These are phyloP conservation scores for Philotrypesis tridentata DNA, from an alignment of 1,140 invertebrate genomes.

Conservation along the genomic window DNA sequence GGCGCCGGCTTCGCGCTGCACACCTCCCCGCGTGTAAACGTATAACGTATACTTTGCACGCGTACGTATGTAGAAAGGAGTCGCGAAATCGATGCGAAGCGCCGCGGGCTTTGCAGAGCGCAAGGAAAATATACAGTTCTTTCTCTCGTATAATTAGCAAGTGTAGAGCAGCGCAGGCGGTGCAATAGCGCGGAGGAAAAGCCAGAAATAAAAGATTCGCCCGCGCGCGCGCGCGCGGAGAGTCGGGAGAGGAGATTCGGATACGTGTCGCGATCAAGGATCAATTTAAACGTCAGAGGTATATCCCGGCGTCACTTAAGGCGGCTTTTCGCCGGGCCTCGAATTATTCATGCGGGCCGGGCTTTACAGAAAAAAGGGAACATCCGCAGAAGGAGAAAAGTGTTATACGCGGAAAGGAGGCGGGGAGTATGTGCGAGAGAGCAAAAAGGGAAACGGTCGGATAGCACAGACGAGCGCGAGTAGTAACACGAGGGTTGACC, in stretches of 20 bases:
- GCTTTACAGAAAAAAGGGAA: constrained; percentile 59
- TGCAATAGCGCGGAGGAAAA: neutral
- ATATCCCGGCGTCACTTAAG: constrained; percentile 70
- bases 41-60: too few species aligned
- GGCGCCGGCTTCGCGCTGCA: too few species aligned
- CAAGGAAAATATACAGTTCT: neutral
- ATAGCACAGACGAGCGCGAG: neutral
- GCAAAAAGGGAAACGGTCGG: constrained; percentile 43
- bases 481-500: constrained; percentile 54
- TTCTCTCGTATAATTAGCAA: constrained; percentile 7
- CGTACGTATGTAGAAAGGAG: too few species aligned
- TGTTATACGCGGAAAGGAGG: constrained; percentile 11
- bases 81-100: neutral
- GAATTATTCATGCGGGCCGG: constrained; percentile 66
- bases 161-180: neutral
- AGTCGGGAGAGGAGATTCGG: neutral
- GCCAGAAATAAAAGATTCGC: neutral
- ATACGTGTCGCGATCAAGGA: constrained; percentile 63
- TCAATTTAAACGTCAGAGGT: constrained; percentile 70
- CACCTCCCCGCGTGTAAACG: too few species aligned
- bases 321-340: constrained; percentile 65
- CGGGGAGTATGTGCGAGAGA: constrained; percentile 31
- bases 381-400: constrained; percentile 17
- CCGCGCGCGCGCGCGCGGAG: too few species aligned
- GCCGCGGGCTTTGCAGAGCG: neutral